Conservation (phyloP, 2,888 invertebrate genomes). For the Oscheius sp. region DNA sequence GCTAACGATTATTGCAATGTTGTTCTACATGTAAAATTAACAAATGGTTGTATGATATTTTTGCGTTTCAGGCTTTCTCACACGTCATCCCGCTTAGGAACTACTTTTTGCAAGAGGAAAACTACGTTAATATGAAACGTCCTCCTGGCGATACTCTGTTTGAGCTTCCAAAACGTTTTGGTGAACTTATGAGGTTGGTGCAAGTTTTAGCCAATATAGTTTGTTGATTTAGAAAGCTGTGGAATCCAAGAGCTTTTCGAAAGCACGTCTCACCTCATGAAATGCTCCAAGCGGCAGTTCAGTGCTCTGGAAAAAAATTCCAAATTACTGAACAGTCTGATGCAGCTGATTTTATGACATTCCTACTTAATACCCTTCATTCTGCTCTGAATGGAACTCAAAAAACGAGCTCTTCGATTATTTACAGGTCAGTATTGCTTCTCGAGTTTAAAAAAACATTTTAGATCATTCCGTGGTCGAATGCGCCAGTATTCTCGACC, state of each 20-base stretch:
- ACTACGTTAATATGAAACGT: slow-evolving; percentile 83
- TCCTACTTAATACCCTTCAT: slow-evolving; percentile 96
- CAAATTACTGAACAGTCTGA: slow-evolving; percentile 99
- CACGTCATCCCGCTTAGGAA: slow-evolving; percentile 93
- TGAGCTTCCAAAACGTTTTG: slow-evolving; percentile 80
- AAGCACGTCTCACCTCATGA: slow-evolving; percentile 99
- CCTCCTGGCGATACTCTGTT: slow-evolving; percentile 95
- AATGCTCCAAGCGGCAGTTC: slow-evolving; percentile 89
- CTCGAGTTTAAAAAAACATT: too few species aligned
- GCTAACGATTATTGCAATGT: slow-evolving; percentile 99
- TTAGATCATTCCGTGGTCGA: slow-evolving; percentile 80
- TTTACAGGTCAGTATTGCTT: slow-evolving; percentile 78
- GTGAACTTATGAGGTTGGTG: slow-evolving; percentile 45
- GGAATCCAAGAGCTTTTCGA: slow-evolving; percentile 99
- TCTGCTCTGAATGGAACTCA: slow-evolving; percentile 91
- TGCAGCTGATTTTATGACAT: slow-evolving; percentile 95
- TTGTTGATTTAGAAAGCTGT: slow-evolving; percentile 80
- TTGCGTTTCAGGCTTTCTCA: slow-evolving; percentile 81
- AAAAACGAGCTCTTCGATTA: slow-evolving; percentile 76
- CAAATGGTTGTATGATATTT: not conserved
- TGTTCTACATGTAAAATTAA: slow-evolving; percentile 84
- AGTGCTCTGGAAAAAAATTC: slow-evolving; percentile 94
- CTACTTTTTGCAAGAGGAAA: slow-evolving; percentile 92
- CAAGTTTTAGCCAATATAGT: not conserved
- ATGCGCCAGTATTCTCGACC: slow-evolving; percentile 80